Base-by-base conservation (phyloP, 2,113 vertebrate species). In the Anas platyrhynchos region DNA sequence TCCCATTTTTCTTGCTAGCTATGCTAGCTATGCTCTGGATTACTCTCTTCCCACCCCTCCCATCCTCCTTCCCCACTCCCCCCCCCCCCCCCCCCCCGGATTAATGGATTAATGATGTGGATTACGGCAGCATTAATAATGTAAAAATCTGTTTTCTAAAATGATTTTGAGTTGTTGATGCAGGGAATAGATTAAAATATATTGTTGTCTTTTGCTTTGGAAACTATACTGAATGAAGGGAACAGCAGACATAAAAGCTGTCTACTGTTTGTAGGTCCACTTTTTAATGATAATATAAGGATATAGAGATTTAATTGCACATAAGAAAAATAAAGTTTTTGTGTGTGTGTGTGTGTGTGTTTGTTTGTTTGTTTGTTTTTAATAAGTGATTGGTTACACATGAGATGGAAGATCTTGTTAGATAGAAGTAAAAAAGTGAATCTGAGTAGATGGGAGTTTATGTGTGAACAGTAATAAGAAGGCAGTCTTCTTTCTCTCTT, bases 181-280 rank as follows among this genome's bases (percentile, higher is more conserved):
- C 20, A 21, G n/a, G 12, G n/a, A 23, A 61, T 8, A 36, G 9
- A 34, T 7, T 66, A 36, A 78, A 58, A 61, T 36, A 54, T 29
- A 66, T 52, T 32, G 29, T 36, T 55, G 5, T 38, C 18, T 87
- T 73, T 34, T 71, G 5, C 32, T 54, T 43, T 82, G 41, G 38
- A 75, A 93, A 71, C 5, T 20, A 7, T 23, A n/a, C 17, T 20
- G 32, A 52, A 71, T 18, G 7, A 1, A 52, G 8, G 2, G 20
- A 73, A 87, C 2, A 88, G 14, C 0, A 1, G 5, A 69, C 5
- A 43, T 9, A 48, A 76, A 85, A 52, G 0, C 12, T 67, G 8
- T 67, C 32, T 84, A 16, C 4, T 75, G 3, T 48, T 56, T 23
- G 2, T 27, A 58, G 34, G 34, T 54, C 52, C 36, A 44, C 2